These are phyloP conservation scores for Eubasilissa regina DNA, from an alignment of 1,140 invertebrate genomes.

Conservation along the genomic window DNA sequence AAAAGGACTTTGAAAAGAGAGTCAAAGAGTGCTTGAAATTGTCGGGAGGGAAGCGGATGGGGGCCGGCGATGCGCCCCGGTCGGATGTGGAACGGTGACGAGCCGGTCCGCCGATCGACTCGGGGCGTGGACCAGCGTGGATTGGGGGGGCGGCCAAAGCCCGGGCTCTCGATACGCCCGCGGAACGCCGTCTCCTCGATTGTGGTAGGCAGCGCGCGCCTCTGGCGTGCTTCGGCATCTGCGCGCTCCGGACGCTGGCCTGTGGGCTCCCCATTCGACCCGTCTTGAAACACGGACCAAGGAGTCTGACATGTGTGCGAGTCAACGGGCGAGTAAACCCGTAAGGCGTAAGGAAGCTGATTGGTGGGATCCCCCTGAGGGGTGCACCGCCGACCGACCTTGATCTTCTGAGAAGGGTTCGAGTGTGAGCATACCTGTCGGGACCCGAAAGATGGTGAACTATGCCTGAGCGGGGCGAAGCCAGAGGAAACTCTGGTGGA, in stretches of 20 bases:
- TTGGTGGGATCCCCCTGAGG: conserved; percentile 67
- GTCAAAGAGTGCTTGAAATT: conserved; percentile 88
- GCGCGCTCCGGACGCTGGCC: conserved; percentile 70
- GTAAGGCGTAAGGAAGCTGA: conserved; percentile 76
- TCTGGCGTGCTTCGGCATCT: conserved; percentile 69
- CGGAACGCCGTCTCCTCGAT: conserved; percentile 63
- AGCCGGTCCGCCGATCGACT: conserved; percentile 65
- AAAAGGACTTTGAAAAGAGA: conserved; percentile 93
- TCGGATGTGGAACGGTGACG: conserved; percentile 75
- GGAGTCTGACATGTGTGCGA: conserved; percentile 90
- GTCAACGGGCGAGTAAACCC: conserved; percentile 71
- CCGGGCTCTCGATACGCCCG: conserved; percentile 61
- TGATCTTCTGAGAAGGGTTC: conserved; percentile 72
- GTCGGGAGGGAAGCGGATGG: conserved; percentile 80
- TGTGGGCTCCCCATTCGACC: conserved; percentile 81
- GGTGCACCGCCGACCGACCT: conserved; percentile 69
- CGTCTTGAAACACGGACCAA: conserved; percentile 97
- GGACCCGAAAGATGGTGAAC: conserved; percentile 94
- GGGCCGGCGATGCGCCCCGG: too few species aligned
- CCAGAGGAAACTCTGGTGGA: conserved; percentile 92
- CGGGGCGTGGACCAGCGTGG: conserved; percentile 61
- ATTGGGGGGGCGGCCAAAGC: conserved; percentile 62
- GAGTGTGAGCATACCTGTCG: conserved; percentile 80
- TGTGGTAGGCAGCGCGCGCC: conserved; percentile 63
- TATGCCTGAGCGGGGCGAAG: conserved; percentile 91